Conservation (phyloP, 2,113 vertebrate species). For the Cisticola juncidis region DNA sequence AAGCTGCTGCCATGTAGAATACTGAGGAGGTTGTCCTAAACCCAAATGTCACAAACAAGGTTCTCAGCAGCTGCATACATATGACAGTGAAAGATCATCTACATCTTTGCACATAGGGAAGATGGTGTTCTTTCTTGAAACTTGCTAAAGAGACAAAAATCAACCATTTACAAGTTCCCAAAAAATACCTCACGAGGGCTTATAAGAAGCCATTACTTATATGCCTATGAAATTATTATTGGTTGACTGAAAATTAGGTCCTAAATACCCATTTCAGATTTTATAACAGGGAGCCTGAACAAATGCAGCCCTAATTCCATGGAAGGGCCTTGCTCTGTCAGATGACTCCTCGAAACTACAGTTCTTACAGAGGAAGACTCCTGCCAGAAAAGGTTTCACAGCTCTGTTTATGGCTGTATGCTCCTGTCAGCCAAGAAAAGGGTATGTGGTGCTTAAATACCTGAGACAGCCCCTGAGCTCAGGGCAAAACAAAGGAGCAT, state of each 20-base stretch:
- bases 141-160: neutral
- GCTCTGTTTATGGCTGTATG: fast-evolving
- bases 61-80: neutral
- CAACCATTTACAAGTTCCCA: neutral
- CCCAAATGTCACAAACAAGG: neutral
- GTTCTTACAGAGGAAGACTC: neutral
- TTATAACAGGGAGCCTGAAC: neutral
- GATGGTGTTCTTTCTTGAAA: neutral
- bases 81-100: neutral
- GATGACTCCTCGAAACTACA: neutral
- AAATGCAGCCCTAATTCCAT: neutral
- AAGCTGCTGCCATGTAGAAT: neutral
- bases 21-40: neutral
- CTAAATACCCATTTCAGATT: neutral
- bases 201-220: neutral
- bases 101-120: neutral
- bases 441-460: fast-evolving
- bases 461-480: neutral
- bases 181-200: neutral
- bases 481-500: fast-evolving
- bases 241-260: neutral
- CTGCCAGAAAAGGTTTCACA: neutral
- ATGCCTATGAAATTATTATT: neutral
- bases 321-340: fast-evolving
- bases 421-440: neutral